Percentiles rank a stretch among this genome's conserved stretches.
Conservation (phyloP, 37 sponge, comb jelly and placozoan species). For the Ianthella basta region DNA sequence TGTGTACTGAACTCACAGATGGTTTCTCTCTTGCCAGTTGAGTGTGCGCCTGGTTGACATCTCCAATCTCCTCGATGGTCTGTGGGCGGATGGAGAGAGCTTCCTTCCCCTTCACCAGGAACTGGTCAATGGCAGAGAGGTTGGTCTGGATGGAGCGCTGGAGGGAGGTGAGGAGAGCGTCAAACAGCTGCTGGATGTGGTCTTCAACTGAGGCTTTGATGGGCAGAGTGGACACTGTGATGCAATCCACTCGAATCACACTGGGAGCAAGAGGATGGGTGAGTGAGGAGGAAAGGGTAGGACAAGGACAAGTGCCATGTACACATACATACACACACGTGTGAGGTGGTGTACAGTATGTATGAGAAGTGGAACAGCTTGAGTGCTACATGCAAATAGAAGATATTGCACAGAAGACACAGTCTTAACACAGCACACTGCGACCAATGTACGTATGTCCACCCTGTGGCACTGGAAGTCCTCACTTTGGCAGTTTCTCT, state of each 20-base stretch:
- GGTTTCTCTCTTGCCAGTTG: constrained; percentile 72
- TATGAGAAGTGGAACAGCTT: too few relatives aligned
- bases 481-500: constrained; percentile 94
- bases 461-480: background rate
- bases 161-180: constrained; percentile 83
- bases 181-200: constrained; percentile 93
- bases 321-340: background rate
- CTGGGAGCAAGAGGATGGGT: constrained; percentile 33
- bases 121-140: constrained; percentile 73
- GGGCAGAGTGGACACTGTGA: constrained; percentile 90
- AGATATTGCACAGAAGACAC: too few relatives aligned
- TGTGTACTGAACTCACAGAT: constrained; percentile 50
- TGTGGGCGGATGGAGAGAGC: constrained; percentile 85
- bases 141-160: constrained; percentile 66
- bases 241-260: constrained; percentile 90
- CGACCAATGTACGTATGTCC: too few relatives aligned
- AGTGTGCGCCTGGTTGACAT: constrained; percentile 80
- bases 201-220: constrained; percentile 95
- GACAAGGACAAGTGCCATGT: background rate
- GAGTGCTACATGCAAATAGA: too few relatives aligned
- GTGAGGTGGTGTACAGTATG: background rate
- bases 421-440: too few relatives aligned
- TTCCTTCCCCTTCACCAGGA: constrained; percentile 77
- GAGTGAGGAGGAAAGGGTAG: constrained; percentile 7
- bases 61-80: constrained; percentile 92